Conservation (phyloP, 2,888 invertebrate species). For the Melanostoma mellinum region DNA sequence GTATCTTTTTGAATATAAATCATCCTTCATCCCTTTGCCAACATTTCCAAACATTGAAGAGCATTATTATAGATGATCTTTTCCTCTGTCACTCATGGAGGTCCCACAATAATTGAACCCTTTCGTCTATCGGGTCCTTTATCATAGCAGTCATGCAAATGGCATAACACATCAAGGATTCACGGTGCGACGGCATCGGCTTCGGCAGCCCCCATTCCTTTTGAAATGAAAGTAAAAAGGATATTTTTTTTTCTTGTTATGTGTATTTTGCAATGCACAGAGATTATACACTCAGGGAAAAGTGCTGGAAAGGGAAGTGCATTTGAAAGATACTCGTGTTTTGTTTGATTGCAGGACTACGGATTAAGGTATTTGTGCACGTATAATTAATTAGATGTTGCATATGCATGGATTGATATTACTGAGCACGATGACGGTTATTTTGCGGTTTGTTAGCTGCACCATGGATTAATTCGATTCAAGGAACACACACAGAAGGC, state of each 20-base stretch:
- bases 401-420: constrained; percentile 68
- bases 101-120: constrained; percentile 64
- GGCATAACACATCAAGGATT: constrained; percentile 51
- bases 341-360: constrained; percentile 69
- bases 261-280: constrained; percentile 50
- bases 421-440: constrained; percentile 66
- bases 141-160: constrained; percentile 68
- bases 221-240: neutral
- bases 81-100: constrained; percentile 69
- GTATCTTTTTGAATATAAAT: constrained; percentile 61
- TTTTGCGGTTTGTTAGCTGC: constrained; percentile 73
- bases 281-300: constrained; percentile 52
- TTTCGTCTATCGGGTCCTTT: constrained; percentile 60
- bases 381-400: constrained; percentile 72
- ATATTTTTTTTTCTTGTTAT: constrained; percentile 9
- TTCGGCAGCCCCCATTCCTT: constrained; percentile 20
- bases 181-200: constrained; percentile 21
- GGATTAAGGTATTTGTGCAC: constrained; percentile 72
- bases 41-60: constrained; percentile 65
- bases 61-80: constrained; percentile 72
- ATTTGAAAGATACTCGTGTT: constrained; percentile 39
- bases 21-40: constrained; percentile 50
- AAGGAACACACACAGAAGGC: constrained; percentile 17
- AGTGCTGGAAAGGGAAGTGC: constrained; percentile 56
- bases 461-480: constrained; percentile 57